These are phyloP conservation scores for Sapayoa aenigma DNA, from an alignment of 2,113 vertebrate species.

Conservation along the genomic window DNA sequence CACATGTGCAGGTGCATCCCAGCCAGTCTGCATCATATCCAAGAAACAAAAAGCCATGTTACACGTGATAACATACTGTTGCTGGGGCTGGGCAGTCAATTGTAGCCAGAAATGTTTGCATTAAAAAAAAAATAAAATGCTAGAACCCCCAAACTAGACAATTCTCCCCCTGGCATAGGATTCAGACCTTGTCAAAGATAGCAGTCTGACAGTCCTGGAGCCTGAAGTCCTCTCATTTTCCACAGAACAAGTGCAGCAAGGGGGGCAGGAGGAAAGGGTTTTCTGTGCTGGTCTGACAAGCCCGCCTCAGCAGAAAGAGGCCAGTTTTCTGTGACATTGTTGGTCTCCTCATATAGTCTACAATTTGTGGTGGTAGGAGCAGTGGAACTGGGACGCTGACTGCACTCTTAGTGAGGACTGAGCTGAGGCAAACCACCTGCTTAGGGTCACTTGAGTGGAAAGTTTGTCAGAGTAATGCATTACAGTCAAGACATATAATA, in stretches of 20 bases:
- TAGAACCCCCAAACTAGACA: not conserved
- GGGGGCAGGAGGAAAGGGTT: not conserved
- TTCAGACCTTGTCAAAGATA: not conserved
- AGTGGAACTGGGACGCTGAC: not conserved
- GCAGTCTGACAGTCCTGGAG: not conserved
- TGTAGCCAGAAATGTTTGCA: not conserved
- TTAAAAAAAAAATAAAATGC: not conserved
- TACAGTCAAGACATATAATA: not conserved
- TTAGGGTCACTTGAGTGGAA: not conserved
- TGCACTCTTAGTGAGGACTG: not conserved
- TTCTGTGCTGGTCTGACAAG: not conserved
- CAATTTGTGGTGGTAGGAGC: not conserved
- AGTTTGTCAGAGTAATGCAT: not conserved
- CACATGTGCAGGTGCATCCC: not conserved
- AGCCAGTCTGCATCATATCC: not conserved
- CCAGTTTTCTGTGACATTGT: slow-evolving; percentile 36
- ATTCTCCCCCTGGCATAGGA: not conserved
- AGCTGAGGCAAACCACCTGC: not conserved
- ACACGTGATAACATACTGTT: not conserved
- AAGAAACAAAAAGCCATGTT: not conserved
- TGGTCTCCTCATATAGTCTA: slow-evolving; percentile 1
- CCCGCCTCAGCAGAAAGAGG: not conserved
- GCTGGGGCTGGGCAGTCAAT: not conserved
- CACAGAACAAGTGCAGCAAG: not conserved
- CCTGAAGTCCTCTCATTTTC: slow-evolving; percentile 24